Evolutionary conservation across 92 coral and sea anemone species (phyloP), one percentile per base, ranked within the genome.

Genomic region (Epizoanthus stellaris): DNA sequence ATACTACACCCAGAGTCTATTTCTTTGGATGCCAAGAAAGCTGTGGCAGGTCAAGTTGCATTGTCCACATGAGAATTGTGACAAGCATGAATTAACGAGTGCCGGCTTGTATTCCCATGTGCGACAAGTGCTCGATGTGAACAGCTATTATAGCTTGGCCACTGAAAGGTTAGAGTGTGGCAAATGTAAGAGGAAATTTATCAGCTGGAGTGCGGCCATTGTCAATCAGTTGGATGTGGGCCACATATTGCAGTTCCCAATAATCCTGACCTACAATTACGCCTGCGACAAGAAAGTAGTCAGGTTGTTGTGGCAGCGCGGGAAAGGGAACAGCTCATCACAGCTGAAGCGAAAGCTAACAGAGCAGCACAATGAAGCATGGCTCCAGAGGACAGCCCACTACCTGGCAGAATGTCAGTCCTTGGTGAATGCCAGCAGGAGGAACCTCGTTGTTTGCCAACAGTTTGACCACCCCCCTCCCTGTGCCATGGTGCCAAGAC

Each of bases 231-330:
- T 93, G 3, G 92, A 88, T 54, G 45, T 68, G 17, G 87, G 94
- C 5, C 92, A 88, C 65, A 87, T 47, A 14, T 39, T 88, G 7
- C 91, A 67, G 85, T 91, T 91, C 39, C 92, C 92, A 4, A 88
- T 73, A 2, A 47, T 93, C 11, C 80, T 88, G 0, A 90, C 92
- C 63, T 93, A 89, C 81, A 75, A 80, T 17, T 86, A 88, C 84
- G 94, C 94, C 25, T 91, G 97, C 84, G 91, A 91, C 70, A 86
- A 79, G 6, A 67, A 82, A 17, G 98, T 94, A 2, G 89, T 91
- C 14, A 42, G 85, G 3, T 68, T 87, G 34, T 15, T 87, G 84
- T 62, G 86, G 34, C 77, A 85, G 76, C 21, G 82, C 25, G 49
- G 81, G 4, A 30, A 53, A 0, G 77, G 91, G n/a, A 84, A 88